Evolutionary conservation across 92 coral and sea anemone genomes (phyloP).

Genomic region (Parazoanthus darwini): DNA sequence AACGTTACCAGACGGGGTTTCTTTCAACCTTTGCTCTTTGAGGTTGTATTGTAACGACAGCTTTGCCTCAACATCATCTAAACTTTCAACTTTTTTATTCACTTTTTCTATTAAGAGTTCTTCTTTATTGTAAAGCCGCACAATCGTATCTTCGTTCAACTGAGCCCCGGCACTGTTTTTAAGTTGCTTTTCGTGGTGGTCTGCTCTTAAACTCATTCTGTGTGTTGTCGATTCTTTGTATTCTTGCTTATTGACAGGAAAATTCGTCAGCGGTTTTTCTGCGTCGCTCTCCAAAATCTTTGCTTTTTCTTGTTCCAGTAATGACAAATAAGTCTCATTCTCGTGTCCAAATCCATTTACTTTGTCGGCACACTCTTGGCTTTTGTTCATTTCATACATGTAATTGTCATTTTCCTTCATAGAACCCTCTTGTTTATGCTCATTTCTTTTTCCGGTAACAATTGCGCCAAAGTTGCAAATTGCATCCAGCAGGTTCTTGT

Average conservation of each 20-base stretch:
- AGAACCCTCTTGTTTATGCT: not conserved
- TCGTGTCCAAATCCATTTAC: not conserved
- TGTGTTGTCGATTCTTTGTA: not conserved
- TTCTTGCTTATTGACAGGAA: not conserved
- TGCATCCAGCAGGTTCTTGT: constrained; percentile 2
- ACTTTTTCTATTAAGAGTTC: constrained; percentile 14
- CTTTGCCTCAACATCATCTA: constrained; percentile 22
- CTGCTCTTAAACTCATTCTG: not conserved
- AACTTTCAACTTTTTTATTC: constrained; percentile 12
- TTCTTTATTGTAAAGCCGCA: not conserved
- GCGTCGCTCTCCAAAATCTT: not conserved
- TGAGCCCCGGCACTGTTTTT: not conserved
- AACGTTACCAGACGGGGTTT: not conserved
- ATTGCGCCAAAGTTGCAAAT: constrained; percentile 34
- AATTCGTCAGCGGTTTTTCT: not conserved
- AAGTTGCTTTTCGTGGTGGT: not conserved
- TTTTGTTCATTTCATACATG: constrained; percentile 1
- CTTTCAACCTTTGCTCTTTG: not conserved
- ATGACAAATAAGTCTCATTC: not conserved
- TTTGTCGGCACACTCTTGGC: not conserved
- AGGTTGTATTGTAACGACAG: not conserved
- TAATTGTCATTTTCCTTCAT: not conserved
- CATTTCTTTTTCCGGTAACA: not conserved
- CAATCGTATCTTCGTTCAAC: not conserved
- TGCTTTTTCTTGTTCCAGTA: not conserved